Evolutionary conservation across 2,797 vertebrate species (phyloP), one percentile per base, ranked within the genome.

Genomic region (Ptychadena robeensis): DNA sequence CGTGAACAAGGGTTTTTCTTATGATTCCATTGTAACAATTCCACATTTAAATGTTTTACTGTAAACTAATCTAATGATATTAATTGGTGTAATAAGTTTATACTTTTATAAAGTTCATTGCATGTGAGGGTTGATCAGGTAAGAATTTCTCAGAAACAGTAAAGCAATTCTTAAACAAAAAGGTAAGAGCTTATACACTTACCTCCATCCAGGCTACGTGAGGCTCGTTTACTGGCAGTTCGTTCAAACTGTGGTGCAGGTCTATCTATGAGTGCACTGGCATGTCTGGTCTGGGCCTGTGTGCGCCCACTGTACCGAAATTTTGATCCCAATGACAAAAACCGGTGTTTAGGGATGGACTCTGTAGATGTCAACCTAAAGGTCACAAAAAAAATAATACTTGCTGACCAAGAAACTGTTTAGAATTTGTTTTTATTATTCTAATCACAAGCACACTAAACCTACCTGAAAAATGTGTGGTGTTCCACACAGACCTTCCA

Each of bases 401-500:
- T 53, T 22, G 44, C 18, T 22, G 18, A n/a, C 0, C 44, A 53
- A 22, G 44, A 22, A 53, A 48, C 3, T 0, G 22, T 18, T 48
- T 48, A 48, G 4, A 48, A 59, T 12, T 27, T 27, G 59, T 61
- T 25, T 27, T n/a, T n/a, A n/a, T n/a, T n/a, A n/a, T n/a, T n/a
- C n/a, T n/a, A 4, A 2, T 2, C 9, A 10, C 8, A 28, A 37
- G 9, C 10, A 73, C 40, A 31, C 1, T 4, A 2, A 71, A 61
- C 88, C 65, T 88, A 99, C 98, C 98, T 97, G 93, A 98, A 99
- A 92, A 99, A 99, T 0, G 96, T 97, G 81, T 99, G 97, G 86
- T 98, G 95, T 53, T 99, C 98, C 37, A 98, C 96, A 79, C 96
- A 97, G 32, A 97, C 96, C 91, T 97, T 99, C 98, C 98, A 99